Evolutionary conservation across 2,797 vertebrate genomes (phyloP).

Genomic region (Todus mexicanus): DNA sequence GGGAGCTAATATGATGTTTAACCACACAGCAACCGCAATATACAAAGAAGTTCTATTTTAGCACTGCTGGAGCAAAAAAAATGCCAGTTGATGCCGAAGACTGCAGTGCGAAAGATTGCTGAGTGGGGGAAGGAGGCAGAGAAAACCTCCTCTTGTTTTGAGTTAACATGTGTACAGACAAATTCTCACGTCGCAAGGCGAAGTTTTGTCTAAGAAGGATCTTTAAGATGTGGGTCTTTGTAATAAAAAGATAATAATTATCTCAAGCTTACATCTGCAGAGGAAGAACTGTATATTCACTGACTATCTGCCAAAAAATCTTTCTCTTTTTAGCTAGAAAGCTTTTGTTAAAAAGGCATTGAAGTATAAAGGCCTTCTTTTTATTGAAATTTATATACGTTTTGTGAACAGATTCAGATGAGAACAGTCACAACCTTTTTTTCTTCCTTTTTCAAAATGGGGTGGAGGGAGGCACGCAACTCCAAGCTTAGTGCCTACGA

Average conservation of each 20-base stretch:
- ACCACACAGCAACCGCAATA: not conserved
- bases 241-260: conserved; percentile 29
- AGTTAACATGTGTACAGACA: not conserved
- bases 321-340: not conserved
- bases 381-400: not conserved
- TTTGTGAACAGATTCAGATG: conserved; percentile 29
- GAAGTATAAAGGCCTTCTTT: not conserved
- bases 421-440: not conserved
- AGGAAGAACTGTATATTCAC: conserved; percentile 23
- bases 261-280: conserved; percentile 16
- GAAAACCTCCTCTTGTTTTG: not conserved
- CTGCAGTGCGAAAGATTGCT: not conserved
- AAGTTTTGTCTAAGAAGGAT: conserved; percentile 26
- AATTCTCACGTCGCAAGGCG: not conserved
- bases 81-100: not conserved
- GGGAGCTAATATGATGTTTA: not conserved
- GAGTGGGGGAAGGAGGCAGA: not conserved
- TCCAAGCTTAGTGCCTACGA: conserved; percentile 16
- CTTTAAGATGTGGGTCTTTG: not conserved
- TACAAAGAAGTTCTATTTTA: conserved; percentile 45
- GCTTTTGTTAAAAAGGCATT: not conserved
- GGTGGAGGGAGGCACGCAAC: not conserved
- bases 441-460: not conserved
- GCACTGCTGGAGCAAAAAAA: not conserved
- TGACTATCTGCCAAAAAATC: conserved; percentile 18